Percentiles rank a stretch among this genome's conserved stretches.
Evolutionary conservation across 92 coral and sea anemone species (phyloP).

Genomic region (Plumapathes pennacea): DNA sequence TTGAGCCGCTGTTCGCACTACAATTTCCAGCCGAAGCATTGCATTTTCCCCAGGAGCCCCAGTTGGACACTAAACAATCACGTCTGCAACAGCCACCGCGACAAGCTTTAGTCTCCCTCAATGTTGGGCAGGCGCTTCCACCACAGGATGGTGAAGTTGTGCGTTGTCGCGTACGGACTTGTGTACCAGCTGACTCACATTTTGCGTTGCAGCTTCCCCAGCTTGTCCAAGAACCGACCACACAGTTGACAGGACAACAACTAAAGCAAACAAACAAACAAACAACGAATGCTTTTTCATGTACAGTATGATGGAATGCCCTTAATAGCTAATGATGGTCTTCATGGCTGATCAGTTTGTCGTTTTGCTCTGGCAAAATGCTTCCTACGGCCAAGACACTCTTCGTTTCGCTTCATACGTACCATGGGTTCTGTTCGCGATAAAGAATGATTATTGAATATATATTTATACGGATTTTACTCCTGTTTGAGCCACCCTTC

Average conservation of each 20-base stretch:
- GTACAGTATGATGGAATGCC: too few relatives aligned
- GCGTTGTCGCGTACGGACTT: constrained; percentile 37
- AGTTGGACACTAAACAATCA: constrained; percentile 39
- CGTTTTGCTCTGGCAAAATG: too few relatives aligned
- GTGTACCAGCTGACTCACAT: constrained; percentile 48
- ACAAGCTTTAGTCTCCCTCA: constrained; percentile 28
- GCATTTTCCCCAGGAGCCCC: constrained; percentile 61
- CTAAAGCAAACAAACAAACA: constrained; percentile 8
- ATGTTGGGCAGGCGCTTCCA: constrained; percentile 50
- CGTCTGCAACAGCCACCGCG: constrained; percentile 60
- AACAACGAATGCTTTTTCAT: too few relatives aligned
- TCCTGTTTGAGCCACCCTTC: too few relatives aligned
- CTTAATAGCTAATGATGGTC: too few relatives aligned
- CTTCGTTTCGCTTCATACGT: too few relatives aligned
- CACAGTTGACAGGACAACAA: constrained; percentile 72
- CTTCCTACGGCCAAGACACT: too few relatives aligned
- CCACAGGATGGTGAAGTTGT: constrained; percentile 25
- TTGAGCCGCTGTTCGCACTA: constrained; percentile 35
- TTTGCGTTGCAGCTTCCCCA: constrained; percentile 60
- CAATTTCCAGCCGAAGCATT: constrained; percentile 44
- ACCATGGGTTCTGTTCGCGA: too few relatives aligned
- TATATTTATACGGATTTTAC: too few relatives aligned
- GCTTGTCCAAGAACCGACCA: constrained; percentile 51
- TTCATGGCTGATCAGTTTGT: too few relatives aligned
- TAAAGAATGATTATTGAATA: too few relatives aligned